Evolutionary conservation across 30 jellyfish, hydroid and myxozoan species (phyloP), one percentile per base, ranked within the genome.

Genomic region (Pelagia noctiluca): DNA sequence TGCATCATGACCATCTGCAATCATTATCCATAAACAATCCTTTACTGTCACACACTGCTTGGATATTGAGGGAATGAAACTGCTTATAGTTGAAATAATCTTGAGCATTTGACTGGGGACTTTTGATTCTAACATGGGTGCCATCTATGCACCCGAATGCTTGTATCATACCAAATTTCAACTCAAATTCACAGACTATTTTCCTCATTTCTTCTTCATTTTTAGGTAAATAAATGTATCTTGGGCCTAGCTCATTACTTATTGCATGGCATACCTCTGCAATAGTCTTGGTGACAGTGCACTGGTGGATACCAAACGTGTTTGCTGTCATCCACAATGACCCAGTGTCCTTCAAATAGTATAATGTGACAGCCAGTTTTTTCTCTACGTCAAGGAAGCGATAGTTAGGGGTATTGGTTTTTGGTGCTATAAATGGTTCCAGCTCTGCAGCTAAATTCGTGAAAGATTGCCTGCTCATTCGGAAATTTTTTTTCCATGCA

Each of bases 101-200:
- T 63, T 62, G 82, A 4, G 90, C 19, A 29, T 79, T 42, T 62
- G 50, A 1, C 1, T 16, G 46, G 35, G 90, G 81, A 1, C 90
- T 34, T 32, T 35, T 60, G 42, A 79, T 60, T 26, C 75, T 26
- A 19, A 85, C 62, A 31, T 85, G 90, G 64, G 90, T 85, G 35
- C 95, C 95, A 75, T 85, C 95, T 0, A 85, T 48, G 35, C 90
- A 85, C 4, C 90, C 95, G 75, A 83, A 83, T 35, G 95, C 95
- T 37, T 85, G 95, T 2, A 63, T 35, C 87, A 85, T 65, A 26
- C 90, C 90, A 65, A 62, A 77, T 37, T 77, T 60, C 12, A 47
- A 16, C 49, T 77, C 88, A 54, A 77, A 77, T 36, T 77, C 88
- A 22, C 79, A 33, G 2, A 65, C 82, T 62, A 61, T 34, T 24